Percentiles rank a stretch among this genome's conserved stretches.
Conservation (phyloP, 2,888 invertebrate genomes). For the Stegophylla sp. region DNA sequence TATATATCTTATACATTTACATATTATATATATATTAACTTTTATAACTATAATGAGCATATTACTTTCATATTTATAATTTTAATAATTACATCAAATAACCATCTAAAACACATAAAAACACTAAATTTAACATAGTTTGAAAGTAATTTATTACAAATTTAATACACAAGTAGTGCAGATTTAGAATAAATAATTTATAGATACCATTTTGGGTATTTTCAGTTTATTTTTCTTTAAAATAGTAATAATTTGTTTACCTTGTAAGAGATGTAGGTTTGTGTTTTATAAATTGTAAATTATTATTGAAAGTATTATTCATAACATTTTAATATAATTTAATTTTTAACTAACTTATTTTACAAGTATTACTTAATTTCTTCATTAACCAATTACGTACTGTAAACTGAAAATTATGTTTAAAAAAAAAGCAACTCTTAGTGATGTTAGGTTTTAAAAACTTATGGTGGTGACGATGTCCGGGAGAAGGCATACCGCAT, state of each 20-base stretch:
- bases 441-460: constrained; percentile 34
- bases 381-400: not conserved
- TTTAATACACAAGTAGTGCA: too few species aligned
- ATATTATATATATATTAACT: too few species aligned
- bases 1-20: not conserved
- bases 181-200: too few species aligned
- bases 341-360: not conserved
- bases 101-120: not conserved
- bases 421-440: constrained; percentile 15
- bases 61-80: too few species aligned
- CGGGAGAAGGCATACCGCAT: constrained; percentile 50
- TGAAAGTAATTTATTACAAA: too few species aligned
- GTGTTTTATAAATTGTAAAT: not conserved
- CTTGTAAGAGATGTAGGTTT: not conserved
- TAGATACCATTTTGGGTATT: too few species aligned
- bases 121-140: too few species aligned
- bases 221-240: not conserved
- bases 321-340: constrained; percentile 13
- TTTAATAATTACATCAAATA: not conserved
- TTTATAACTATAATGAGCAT: too few species aligned
- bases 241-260: constrained; percentile 12
- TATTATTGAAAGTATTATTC: constrained; percentile 7
- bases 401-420: constrained; percentile 24
- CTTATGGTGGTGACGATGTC: constrained; percentile 33
- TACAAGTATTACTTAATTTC: not conserved